Evolutionary conservation across 2,113 vertebrate genomes (phyloP), one percentile per base, ranked within the genome.

Genomic region (Solea senegalensis): DNA sequence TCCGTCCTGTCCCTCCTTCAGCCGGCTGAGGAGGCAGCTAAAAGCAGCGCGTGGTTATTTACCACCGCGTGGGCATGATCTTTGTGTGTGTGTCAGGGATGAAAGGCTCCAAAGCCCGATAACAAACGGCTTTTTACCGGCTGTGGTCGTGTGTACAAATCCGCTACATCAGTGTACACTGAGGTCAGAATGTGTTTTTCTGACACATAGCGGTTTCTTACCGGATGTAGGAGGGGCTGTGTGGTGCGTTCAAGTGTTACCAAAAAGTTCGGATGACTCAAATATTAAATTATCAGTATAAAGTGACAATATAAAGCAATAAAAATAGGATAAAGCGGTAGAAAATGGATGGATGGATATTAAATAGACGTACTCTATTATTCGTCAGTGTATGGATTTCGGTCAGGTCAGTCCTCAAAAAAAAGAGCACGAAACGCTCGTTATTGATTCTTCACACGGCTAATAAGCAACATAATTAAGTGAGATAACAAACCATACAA

Each of bases 201-300:
- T 64, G 56, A 51, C 66, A 68, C 56, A 86, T 91, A 89, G 86
- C 88, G 88, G 89, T 79, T 78, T 80, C 44, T 49, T 8, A 65
- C 52, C 87, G 89, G 84, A 91, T 54, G 81, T 80, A 1, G 87
- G 84, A 86, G 86, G 72, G 2, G 65, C 65, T 9, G 40, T 0
- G 1, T 40, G 82, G 1, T 63, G 78, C 87, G 1, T 89, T 88
- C 65, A 63, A 0, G 16, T 54, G 5, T 55, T 26, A 7, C 4
- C 40, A 13, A 68, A 74, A 72, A 73, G 65, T 8, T 49, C 7
- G 26, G 11, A 0, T 1, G 21, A 21, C 21, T 21, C 21, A 21
- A 21, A 21, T 21, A 21, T 21, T 21, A 21, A 21, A 21, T 21
- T 21, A 21, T 21, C 21, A n/a, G n/a, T n/a, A n/a, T n/a, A n/a